These are phyloP conservation scores for Ormia ochracea DNA, from an alignment of 2,888 invertebrate species.

Conservation along the genomic window DNA sequence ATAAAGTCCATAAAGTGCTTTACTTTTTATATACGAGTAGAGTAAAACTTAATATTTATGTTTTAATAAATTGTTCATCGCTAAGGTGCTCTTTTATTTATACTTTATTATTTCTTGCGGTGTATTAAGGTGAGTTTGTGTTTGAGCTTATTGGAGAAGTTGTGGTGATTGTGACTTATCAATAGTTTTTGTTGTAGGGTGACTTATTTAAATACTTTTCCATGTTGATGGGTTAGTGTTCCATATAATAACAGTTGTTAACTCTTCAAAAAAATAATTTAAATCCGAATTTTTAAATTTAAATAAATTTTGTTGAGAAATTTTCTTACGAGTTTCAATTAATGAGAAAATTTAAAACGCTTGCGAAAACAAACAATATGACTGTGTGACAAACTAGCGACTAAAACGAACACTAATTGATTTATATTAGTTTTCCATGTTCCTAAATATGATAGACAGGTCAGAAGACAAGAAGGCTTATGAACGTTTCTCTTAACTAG, in stretches of 20 bases:
- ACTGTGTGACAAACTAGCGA: conserved; percentile 17
- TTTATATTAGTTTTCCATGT: background rate
- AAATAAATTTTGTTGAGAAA: background rate
- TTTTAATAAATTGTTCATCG: background rate
- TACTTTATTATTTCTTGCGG: conserved; percentile 7
- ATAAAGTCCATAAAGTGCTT: conserved; percentile 8
- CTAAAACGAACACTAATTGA: background rate
- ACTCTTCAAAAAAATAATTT: background rate
- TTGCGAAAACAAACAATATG: background rate
- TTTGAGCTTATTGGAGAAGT: background rate
- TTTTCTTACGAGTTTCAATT: background rate
- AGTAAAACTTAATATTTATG: background rate
- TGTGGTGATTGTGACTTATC: conserved; percentile 3
- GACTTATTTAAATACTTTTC: background rate
- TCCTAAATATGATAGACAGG: background rate
- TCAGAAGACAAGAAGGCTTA: background rate
- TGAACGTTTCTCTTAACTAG: background rate
- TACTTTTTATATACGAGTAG: background rate
- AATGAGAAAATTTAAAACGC: background rate
- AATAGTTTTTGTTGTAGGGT: background rate
- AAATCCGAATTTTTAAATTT: background rate
- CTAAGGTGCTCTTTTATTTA: conserved; percentile 11
- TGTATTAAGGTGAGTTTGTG: conserved; percentile 15
- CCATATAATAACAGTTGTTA: background rate
- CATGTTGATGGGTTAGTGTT: background rate